Evolutionary conservation across 35 echinoderm and acorn worm species (phyloP), one percentile per base, ranked within the genome.

Genomic region (Ophiothrix spiculata): DNA sequence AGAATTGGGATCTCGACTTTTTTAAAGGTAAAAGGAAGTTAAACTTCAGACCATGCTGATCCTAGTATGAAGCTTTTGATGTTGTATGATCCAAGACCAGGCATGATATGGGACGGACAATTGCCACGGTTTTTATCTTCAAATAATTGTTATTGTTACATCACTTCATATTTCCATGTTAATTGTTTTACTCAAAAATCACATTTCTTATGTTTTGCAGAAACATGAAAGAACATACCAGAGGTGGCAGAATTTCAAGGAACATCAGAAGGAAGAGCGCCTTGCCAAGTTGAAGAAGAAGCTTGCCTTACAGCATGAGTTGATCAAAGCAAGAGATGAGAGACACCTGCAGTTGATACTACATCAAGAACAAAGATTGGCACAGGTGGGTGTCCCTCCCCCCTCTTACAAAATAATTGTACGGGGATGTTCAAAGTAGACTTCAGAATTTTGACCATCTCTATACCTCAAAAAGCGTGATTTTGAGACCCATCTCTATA

Each of bases 161-260:
- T 69, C 3, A 15, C 25, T 25, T 69, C 6, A 4, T 2, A 69
- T 12, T 10, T 69, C 60, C 6, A 12, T 2, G 1, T 69, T 12
- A 15, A n/a, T 69, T n/a, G 1, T n/a, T 69, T 25, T n/a, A 69
- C 23, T 69, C n/a, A n/a, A n/a, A n/a, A n/a, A n/a, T 69, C 25
- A 12, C 3, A 25, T 69, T 69, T 69, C 2, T 69, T 69, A 25
- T 69, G 4, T 28, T n/a, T 4, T 69, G 56, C 74, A 90, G 88
- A 83, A 46, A 39, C 64, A 38, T 37, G 88, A 83, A 76, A 74
- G 56, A 33, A 74, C 77, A 17, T 90, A 90, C 33, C 77, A 49
- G 75, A 75, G 84, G 74, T 90, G 88, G 88, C 88, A 90, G 81
- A 45, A 56, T 19, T 84, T 90, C 81, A 83, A 90, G 41, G 74